These are phyloP conservation scores for Hippoglossus hippoglossus DNA, from an alignment of 2,797 vertebrate genomes.

Conservation along the genomic window DNA sequence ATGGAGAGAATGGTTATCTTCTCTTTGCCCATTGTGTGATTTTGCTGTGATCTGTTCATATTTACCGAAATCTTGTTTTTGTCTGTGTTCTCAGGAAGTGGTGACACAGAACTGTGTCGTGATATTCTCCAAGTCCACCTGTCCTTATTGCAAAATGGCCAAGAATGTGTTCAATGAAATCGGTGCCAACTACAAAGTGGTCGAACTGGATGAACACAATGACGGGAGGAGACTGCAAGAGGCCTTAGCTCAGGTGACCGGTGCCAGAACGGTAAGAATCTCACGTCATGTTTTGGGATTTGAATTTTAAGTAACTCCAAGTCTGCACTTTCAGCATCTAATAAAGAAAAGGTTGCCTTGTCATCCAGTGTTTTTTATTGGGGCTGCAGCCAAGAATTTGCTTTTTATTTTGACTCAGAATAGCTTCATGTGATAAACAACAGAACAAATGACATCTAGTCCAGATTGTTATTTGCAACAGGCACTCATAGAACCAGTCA, in stretches of 20 bases:
- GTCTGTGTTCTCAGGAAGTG: constrained; percentile 83
- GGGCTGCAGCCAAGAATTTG: constrained; percentile 11
- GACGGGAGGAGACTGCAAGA: constrained; percentile 91
- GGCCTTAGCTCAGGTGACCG: constrained; percentile 89
- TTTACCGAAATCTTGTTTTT: neutral
- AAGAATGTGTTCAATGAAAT: constrained; percentile 93
- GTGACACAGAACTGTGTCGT: constrained; percentile 94
- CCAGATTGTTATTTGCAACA: neutral
- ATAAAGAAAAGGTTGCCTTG: constrained; percentile 4
- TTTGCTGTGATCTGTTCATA: neutral
- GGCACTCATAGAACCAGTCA: neutral
- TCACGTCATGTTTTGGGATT: neutral
- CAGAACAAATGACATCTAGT: neutral
- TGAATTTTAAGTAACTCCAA: constrained; percentile 8
- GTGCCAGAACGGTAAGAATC: constrained; percentile 90
- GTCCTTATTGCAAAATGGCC: constrained; percentile 93
- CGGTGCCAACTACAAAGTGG: constrained; percentile 88
- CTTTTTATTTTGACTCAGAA: constrained; percentile 16
- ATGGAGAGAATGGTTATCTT: too few species aligned
- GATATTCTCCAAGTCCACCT: constrained; percentile 97
- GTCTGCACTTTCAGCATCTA: constrained; percentile 21
- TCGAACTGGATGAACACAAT: constrained; percentile 91
- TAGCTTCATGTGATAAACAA: constrained; percentile 17
- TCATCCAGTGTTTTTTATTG: constrained; percentile 5
- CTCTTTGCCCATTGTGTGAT: too few species aligned